These are phyloP conservation scores for Cenopis cana DNA, from an alignment of 2,888 invertebrate species.

Conservation along the genomic window DNA sequence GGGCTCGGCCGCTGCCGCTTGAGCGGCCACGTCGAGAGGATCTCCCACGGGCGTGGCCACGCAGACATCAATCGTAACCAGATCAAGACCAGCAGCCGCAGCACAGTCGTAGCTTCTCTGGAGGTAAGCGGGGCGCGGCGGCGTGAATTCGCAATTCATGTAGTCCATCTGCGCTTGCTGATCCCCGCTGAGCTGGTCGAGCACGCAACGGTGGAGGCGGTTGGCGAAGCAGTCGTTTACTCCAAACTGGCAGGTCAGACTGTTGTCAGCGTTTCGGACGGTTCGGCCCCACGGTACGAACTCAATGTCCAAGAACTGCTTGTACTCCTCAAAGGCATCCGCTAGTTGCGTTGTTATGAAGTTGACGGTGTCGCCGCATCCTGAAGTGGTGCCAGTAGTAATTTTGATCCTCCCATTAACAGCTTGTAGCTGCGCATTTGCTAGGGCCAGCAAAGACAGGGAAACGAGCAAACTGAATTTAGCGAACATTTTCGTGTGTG, in stretches of 20 bases:
- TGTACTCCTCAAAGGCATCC: slow-evolving; percentile 63
- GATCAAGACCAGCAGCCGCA: slow-evolving; percentile 58
- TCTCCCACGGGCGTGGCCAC: slow-evolving; percentile 59
- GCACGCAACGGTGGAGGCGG: slow-evolving; percentile 70
- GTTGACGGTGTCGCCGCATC: slow-evolving; percentile 65
- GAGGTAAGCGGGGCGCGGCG: slow-evolving; percentile 58
- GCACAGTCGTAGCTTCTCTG: slow-evolving; percentile 67
- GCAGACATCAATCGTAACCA: slow-evolving; percentile 67
- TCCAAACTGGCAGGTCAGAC: slow-evolving; percentile 65
- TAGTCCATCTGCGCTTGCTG: slow-evolving; percentile 68
- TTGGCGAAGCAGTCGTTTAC: slow-evolving; percentile 74
- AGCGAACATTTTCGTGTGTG: slow-evolving; percentile 22
- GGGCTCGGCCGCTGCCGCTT: slow-evolving; percentile 57
- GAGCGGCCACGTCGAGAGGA: slow-evolving; percentile 61
- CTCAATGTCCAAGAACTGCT: slow-evolving; percentile 67
- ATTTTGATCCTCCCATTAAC: slow-evolving; percentile 71
- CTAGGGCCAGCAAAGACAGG: slow-evolving; percentile 17
- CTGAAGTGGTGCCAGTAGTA: slow-evolving; percentile 66
- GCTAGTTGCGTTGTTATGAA: slow-evolving; percentile 63
- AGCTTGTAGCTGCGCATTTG: slow-evolving; percentile 53
- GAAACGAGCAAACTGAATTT: slow-evolving; percentile 20
- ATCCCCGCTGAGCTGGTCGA: slow-evolving; percentile 61
- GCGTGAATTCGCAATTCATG: slow-evolving; percentile 72
- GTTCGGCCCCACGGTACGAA: slow-evolving; percentile 79
- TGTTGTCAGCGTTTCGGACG: slow-evolving; percentile 54